phyloP scores from a whole-genome alignment of 2,113 vertebrate species.

The Pungitius pungitius region DNA sequence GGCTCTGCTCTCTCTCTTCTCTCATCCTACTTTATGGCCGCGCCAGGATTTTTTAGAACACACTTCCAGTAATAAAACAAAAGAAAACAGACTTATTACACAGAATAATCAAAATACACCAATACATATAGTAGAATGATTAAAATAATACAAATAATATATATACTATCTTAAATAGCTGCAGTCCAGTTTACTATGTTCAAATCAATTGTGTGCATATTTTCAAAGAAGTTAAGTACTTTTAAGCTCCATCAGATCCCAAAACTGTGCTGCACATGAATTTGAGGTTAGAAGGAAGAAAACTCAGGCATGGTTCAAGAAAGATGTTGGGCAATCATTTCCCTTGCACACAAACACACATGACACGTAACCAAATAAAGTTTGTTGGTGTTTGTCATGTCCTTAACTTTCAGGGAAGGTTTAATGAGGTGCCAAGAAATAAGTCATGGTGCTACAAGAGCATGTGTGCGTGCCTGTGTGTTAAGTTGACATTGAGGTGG shows the following conservation, averaged over 20 bases:
- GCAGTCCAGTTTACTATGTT: not conserved
- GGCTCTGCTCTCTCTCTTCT: no score
- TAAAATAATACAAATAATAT: no score
- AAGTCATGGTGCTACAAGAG: slow-evolving; percentile 55
- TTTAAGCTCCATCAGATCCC: not conserved
- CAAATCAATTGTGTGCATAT: not conserved
- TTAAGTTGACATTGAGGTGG: slow-evolving; percentile 75
- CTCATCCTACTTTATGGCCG: no score
- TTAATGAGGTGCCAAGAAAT: slow-evolving; percentile 74
- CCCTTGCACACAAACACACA: slow-evolving; percentile 27
- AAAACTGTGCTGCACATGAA: slow-evolving; percentile 1
- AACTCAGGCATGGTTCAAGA: slow-evolving; percentile 31
- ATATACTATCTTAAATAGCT: not conserved
- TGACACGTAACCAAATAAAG: slow-evolving; percentile 62
- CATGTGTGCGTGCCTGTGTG: slow-evolving; percentile 26
- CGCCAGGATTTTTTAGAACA: no score
- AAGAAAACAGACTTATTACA: not conserved
- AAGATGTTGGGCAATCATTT: slow-evolving; percentile 34
- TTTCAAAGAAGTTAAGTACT: not conserved
- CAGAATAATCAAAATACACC: not conserved
- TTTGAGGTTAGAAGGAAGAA: slow-evolving; percentile 15
- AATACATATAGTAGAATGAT: no score
- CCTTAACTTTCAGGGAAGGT: slow-evolving; percentile 57
- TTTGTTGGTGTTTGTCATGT: slow-evolving; percentile 63
- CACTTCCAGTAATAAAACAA: not conserved